A percentile compares a stretch with the other conserved stretches of the same genome.
Conservation (phyloP, 1,140 invertebrate species). For the Zophobas morio region DNA sequence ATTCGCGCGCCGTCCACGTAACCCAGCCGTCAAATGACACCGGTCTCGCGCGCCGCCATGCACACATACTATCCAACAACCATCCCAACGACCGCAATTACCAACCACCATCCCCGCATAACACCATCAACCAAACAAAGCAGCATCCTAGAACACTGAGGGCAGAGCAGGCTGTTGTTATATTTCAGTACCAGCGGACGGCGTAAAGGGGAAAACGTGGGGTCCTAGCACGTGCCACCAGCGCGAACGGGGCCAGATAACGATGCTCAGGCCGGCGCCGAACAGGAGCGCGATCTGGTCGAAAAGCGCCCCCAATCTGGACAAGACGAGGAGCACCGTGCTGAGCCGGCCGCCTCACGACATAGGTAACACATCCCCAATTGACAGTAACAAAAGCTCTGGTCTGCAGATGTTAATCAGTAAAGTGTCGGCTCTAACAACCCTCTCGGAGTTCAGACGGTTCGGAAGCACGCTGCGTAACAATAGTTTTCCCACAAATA, state of each 20-base stretch:
- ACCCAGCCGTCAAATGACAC: no score
- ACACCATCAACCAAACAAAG: neutral
- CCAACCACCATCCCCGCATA: neutral
- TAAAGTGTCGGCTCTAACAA: constrained; percentile 61
- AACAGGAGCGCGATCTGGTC: constrained; percentile 68
- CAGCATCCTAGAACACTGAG: constrained; percentile 17
- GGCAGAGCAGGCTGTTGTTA: constrained; percentile 50
- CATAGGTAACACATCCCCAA: constrained; percentile 73
- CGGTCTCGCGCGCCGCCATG: no score
- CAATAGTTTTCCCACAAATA: constrained; percentile 63
- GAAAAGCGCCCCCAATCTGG: constrained; percentile 84
- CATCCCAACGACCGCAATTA: no score
- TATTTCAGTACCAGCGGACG: constrained; percentile 87
- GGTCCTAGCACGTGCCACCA: constrained; percentile 94
- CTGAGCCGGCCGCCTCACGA: constrained; percentile 71
- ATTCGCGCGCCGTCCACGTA: no score
- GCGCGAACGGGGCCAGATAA: constrained; percentile 85
- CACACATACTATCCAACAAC: neutral
- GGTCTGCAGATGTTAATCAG: constrained; percentile 63
- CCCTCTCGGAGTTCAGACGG: constrained; percentile 58
- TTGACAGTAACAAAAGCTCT: constrained; percentile 60
- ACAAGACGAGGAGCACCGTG: constrained; percentile 76
- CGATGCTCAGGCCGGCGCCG: constrained; percentile 67
- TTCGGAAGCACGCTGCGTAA: constrained; percentile 60
- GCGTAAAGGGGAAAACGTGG: constrained; percentile 98